Evolutionary conservation across 1,140 invertebrate species (phyloP), one percentile per base, ranked within the genome.

Genomic region (Pogonognathellus flavescens): DNA sequence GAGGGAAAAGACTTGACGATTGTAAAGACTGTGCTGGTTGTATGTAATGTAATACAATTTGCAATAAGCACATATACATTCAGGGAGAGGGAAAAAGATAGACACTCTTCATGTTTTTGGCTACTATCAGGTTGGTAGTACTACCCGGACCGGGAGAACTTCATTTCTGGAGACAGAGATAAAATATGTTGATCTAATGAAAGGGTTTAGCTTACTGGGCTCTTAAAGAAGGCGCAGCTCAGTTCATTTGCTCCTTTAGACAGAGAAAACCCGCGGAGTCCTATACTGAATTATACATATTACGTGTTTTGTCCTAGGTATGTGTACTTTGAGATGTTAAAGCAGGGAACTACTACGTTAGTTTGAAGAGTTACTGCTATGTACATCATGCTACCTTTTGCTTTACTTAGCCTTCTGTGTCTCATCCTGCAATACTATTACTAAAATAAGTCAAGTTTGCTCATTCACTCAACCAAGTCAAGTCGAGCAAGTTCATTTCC

Each of bases 181-280:
- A 76, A 76, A 76, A 76, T 76, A 76, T 76, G 70, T 76, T 76
- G 70, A 76, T 76, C 70, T 76, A 76, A 76, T 76, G 70, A 76
- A 76, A 76, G 31, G 70, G 70, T 25, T 76, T 76, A 76, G 41
- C 13, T 16, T 76, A 50, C 62, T 70, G 31, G 10, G 62, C 14
- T 41, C 31, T 76, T 76, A 76, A 49, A 41, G 70, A n/a, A 14
- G n/a, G 41, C 14, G 13, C 10, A 55, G 16, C 25, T 10, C 25
- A 25, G 10, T 25, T 5, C 22, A 7, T 20, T 4, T 20, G 18
- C n/a, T 0, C 18, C n/a, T 20, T 0, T 60, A 20, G 0, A 60
- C 11, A 55, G 2, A 14, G 1, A 55, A 11, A 11, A 2, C 10
- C 2, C 16, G 10, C 2, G 53, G 10, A 16, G n/a, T n/a, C n/a